Conservation (phyloP, 2,888 invertebrate species). For the Callosobruchus maculatus region DNA sequence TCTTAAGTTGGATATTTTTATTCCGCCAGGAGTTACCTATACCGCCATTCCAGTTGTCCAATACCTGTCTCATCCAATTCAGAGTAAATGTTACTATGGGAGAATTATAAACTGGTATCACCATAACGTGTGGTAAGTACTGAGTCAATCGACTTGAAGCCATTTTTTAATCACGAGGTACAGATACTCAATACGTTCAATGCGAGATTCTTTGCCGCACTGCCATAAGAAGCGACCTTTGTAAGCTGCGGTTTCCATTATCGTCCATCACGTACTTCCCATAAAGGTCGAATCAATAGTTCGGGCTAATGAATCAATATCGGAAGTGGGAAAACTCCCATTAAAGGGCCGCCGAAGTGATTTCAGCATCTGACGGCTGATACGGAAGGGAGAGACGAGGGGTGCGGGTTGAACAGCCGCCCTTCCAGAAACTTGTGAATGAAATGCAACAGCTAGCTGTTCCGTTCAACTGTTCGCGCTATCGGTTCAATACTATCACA, state of each 20-base stretch:
- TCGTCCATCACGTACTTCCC: not conserved
- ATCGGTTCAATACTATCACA: not conserved
- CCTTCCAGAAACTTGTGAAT: conserved; percentile 28
- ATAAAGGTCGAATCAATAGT: not conserved
- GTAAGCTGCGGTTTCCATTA: not conserved
- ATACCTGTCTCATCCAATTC: too few species aligned
- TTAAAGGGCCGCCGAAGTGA: not conserved
- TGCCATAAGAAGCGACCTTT: not conserved
- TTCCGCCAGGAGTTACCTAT: too few species aligned
- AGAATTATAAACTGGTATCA: too few species aligned
- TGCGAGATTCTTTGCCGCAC: not conserved
- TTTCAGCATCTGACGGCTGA: not conserved
- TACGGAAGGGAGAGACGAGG: not conserved
- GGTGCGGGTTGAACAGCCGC: not conserved
- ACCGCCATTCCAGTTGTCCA: too few species aligned
- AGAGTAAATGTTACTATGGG: too few species aligned
- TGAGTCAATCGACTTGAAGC: too few species aligned
- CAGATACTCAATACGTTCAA: too few species aligned
- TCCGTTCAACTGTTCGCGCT: conserved; percentile 28
- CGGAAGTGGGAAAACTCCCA: not conserved
- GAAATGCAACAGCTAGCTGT: conserved; percentile 40
- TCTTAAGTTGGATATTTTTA: too few species aligned
- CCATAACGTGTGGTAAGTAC: too few species aligned
- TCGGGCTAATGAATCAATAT: not conserved
- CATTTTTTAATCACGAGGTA: too few species aligned